A percentile compares a stretch with the other conserved stretches of the same genome.
phyloP scores from a whole-genome alignment of 2,888 invertebrate genomes.

The Cenopis cana region DNA sequence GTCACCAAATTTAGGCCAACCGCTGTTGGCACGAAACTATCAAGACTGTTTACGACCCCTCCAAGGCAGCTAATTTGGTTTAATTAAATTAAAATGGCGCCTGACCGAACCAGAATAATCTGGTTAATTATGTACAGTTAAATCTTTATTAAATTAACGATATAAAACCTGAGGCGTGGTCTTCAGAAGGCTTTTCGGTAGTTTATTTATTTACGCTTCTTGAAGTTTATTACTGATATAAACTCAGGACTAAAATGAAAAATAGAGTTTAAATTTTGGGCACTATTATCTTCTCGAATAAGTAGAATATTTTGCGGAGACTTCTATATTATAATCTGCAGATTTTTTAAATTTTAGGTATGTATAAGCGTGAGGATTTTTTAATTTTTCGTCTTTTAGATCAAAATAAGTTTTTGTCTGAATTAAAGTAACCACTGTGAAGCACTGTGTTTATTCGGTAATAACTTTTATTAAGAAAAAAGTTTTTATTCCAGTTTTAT shows the following conservation, averaged over 20 bases:
- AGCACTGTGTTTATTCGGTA: too few relatives aligned
- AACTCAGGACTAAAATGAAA: neutral
- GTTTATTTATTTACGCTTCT: neutral
- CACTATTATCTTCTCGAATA: too few relatives aligned
- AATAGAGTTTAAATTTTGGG: neutral
- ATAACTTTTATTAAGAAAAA: constrained; percentile 37
- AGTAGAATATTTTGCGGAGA: too few relatives aligned
- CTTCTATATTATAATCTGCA: too few relatives aligned
- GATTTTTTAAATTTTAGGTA: too few relatives aligned
- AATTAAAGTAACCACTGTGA: too few relatives aligned
- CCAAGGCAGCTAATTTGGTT: neutral
- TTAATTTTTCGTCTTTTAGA: too few relatives aligned
- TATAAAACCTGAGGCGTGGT: neutral
- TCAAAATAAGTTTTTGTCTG: too few relatives aligned
- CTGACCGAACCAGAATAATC: constrained; percentile 15
- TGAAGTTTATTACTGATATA: neutral
- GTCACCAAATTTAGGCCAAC: neutral
- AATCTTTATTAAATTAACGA: neutral
- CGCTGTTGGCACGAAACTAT: constrained; percentile 1
- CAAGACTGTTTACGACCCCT: constrained; percentile 2
- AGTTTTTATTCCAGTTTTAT: constrained; percentile 32
- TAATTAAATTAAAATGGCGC: neutral
- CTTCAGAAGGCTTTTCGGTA: neutral
- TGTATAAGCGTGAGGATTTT: too few relatives aligned
- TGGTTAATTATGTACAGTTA: neutral